Conservation (phyloP, 2,888 invertebrate genomes). For the Bedellia somnulentella region DNA sequence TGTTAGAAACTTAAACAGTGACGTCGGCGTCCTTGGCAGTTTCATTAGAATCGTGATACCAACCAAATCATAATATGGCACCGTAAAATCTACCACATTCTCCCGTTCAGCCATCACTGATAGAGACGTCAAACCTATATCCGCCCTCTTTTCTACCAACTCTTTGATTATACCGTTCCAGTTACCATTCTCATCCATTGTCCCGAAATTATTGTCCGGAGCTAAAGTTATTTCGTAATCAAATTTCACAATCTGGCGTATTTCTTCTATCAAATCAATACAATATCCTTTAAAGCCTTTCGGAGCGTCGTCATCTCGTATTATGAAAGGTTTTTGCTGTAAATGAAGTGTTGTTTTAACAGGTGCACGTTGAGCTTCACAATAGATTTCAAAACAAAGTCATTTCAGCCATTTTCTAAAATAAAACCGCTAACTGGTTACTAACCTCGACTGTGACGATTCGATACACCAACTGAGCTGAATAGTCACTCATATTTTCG, state of each 20-base stretch:
- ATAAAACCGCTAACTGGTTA: no score
- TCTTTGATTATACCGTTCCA: slow-evolving; percentile 87
- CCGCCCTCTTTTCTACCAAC: slow-evolving; percentile 82
- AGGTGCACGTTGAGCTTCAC: slow-evolving; percentile 26
- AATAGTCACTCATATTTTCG: slow-evolving; percentile 70
- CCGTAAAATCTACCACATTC: slow-evolving; percentile 96
- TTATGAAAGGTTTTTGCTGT: slow-evolving; percentile 83
- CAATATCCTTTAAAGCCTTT: slow-evolving; percentile 86
- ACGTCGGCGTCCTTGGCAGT: slow-evolving; percentile 84
- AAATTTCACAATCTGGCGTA: slow-evolving; percentile 81
- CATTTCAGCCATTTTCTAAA: no score
- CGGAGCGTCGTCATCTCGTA: slow-evolving; percentile 66
- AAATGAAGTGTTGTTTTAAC: no score
- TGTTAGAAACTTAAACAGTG: slow-evolving; percentile 94
- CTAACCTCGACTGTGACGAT: slow-evolving; percentile 82
- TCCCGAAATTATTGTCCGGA: slow-evolving; percentile 83
- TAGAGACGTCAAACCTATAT: slow-evolving; percentile 90
- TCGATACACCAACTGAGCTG: slow-evolving; percentile 82
- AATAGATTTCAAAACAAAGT: slow-evolving; percentile 29
- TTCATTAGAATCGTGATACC: slow-evolving; percentile 97
- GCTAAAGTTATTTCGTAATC: slow-evolving; percentile 86
- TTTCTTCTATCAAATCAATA: slow-evolving; percentile 89
- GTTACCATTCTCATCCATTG: slow-evolving; percentile 82
- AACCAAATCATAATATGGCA: slow-evolving; percentile 96
- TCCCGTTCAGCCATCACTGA: slow-evolving; percentile 98